Percentiles rank a stretch among this genome's conserved stretches.
Evolutionary conservation across 2,113 vertebrate species (phyloP).

Genomic region (Numida meleagris): DNA sequence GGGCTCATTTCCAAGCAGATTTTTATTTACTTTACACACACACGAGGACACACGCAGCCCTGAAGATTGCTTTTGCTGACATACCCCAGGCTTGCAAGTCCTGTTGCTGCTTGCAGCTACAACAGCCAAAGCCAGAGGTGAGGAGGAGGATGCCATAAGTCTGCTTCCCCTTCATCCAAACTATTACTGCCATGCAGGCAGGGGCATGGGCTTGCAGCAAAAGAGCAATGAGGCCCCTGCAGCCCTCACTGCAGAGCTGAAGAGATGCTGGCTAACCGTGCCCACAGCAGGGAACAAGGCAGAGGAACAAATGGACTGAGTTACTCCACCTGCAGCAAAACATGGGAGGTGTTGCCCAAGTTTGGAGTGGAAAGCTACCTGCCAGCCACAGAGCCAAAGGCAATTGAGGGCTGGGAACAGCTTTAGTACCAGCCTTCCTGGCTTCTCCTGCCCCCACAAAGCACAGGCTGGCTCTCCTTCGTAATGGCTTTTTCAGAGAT

Average conservation of each 20-base stretch:
- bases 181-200: not conserved
- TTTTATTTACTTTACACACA: slow-evolving; percentile 49
- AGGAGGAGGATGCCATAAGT: not conserved
- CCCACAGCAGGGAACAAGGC: not conserved
- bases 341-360: not conserved
- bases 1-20: slow-evolving; percentile 40
- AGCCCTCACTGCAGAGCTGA: not conserved
- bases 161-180: not conserved
- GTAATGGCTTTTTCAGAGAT: not conserved
- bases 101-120: not conserved
- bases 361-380: not conserved
- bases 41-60: not conserved
- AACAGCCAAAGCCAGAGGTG: accelerated
- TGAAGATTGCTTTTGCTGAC: not conserved
- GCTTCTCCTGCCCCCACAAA: not conserved
- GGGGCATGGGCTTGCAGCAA: accelerated
- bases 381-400: not conserved
- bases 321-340: not conserved
- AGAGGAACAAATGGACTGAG: not conserved
- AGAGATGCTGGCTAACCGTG: accelerated
- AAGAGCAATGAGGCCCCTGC: not conserved
- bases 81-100: not conserved
- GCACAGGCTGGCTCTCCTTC: accelerated
- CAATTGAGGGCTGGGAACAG: not conserved
- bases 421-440: not conserved